These are phyloP conservation scores for Drosophila macrospina DNA, from an alignment of 2,888 invertebrate genomes.

Conservation along the genomic window DNA sequence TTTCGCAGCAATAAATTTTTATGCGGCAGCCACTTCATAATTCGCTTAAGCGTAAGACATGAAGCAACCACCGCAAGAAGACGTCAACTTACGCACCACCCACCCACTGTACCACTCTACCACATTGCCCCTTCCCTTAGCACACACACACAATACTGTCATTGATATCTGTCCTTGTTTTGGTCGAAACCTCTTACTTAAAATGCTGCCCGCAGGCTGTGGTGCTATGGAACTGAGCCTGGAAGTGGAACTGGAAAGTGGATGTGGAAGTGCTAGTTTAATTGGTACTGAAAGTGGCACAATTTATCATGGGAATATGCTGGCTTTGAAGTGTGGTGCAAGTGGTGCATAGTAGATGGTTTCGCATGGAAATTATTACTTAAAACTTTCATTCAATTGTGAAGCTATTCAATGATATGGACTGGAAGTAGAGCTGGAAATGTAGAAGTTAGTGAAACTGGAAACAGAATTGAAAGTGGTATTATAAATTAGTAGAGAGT, in stretches of 20 bases:
- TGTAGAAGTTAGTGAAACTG: too few relatives aligned
- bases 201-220: constrained; percentile 58
- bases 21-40: constrained; percentile 84
- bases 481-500: too few relatives aligned
- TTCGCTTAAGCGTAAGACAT: constrained; percentile 77
- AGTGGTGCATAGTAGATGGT: constrained; percentile 1
- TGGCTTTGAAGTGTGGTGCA: constrained; percentile 10
- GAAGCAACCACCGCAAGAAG: constrained; percentile 46
- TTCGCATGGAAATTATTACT: too few relatives aligned
- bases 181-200: constrained; percentile 33
- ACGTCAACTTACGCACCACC: constrained; percentile 7
- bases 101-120: background rate
- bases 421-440: too few relatives aligned
- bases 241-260: constrained; percentile 31
- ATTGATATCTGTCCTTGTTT: constrained; percentile 42
- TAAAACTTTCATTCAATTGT: too few relatives aligned
- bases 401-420: too few relatives aligned
- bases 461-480: too few relatives aligned
- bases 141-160: constrained; percentile 19
- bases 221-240: constrained; percentile 8
- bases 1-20: constrained; percentile 84
- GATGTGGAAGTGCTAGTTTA: constrained; percentile 4
- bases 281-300: constrained; percentile 43
- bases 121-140: background rate
- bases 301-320: constrained; percentile 79